A percentile compares a stretch with the other conserved stretches of the same genome.
Evolutionary conservation across 2,113 vertebrate genomes (phyloP).

Genomic region (Polyodon spathula): DNA sequence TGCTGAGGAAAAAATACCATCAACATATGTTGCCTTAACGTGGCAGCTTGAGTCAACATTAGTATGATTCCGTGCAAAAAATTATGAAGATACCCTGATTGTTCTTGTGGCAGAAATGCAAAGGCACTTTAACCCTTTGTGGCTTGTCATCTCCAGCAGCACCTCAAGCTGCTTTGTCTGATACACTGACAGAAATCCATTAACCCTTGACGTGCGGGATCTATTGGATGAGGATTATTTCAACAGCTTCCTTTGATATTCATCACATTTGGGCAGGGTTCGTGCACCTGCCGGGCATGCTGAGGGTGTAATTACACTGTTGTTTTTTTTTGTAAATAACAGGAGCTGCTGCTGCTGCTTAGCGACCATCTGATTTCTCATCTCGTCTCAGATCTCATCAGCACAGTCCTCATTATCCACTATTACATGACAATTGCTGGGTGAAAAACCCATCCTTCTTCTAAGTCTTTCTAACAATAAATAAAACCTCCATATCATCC

Average conservation of each 20-base stretch:
- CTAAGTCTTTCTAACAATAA: too few species aligned
- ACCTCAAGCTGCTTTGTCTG: background rate
- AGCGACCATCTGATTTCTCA: too few species aligned
- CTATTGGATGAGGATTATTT: background rate
- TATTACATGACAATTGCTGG: background rate
- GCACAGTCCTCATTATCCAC: background rate
- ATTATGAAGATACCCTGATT: too few species aligned
- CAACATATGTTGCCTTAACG: too few species aligned
- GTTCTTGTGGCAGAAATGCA: too few species aligned
- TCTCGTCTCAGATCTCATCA: background rate
- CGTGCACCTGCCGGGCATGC: background rate
- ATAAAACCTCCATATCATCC: too few species aligned
- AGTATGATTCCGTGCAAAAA: too few species aligned
- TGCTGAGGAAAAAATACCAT: too few species aligned
- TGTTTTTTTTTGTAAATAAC: too few species aligned
- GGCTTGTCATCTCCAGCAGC: background rate
- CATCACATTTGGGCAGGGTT: background rate
- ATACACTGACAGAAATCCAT: slow-evolving; percentile 3
- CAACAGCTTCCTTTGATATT: background rate
- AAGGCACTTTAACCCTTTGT: background rate
- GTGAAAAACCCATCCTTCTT: background rate
- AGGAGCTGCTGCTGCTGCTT: background rate
- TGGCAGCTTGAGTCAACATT: too few species aligned
- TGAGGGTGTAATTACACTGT: background rate
- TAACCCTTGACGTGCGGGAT: background rate